Base-by-base conservation (phyloP, 1,140 invertebrate species). In the Eumeta japonica region DNA sequence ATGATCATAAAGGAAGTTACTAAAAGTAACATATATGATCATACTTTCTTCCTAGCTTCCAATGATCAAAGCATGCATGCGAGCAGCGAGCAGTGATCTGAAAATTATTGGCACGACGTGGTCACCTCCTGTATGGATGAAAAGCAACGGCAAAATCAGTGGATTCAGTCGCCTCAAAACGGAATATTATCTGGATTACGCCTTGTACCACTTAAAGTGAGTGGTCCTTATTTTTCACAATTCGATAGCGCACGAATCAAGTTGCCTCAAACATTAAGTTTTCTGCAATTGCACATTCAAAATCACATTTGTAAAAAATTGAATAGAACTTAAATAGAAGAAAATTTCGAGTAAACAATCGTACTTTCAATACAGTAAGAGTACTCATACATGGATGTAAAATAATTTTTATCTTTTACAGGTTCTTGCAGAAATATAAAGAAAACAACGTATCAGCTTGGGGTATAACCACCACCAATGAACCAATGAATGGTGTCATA, bases 121-220 rank as follows among this genome's bases (percentile, higher is more conserved):
- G 93, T 85, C 84, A 36, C 81, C 93, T 0, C 94, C 94, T 0
- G 60, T 64, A 1, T 97, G 92, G 93, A 97, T 97, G 93, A 97
- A 97, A 73, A 87, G 82, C 0, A 89, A 85, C 52, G 64, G 84
- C 10, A 59, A 58, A 27, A 79, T 68, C 48, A 57, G 52, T 2
- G 81, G 81, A 4, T 41, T 34, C 52, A 81, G 78, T 33, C 47
- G 42, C 0, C 57, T 96, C 1, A 81, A 83, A 43, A 52, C 62
- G 3, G 65, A 83, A 33, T 90, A 88, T 56, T 92, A 88, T 55
- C 81, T 89, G 58, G 72, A 81, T 0, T 94, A 85, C 77, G 89
- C 88, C 1, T 73, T 90, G 43, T 95, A 94, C 53, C 80, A 89
- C 53, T 57, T 85, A 2, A 88, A 80, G 79, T 79, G 81, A 38